A percentile compares a stretch with the other conserved stretches of the same genome.
phyloP scores from a whole-genome alignment of 2,113 vertebrate genomes.

The Chamaea fasciata region DNA sequence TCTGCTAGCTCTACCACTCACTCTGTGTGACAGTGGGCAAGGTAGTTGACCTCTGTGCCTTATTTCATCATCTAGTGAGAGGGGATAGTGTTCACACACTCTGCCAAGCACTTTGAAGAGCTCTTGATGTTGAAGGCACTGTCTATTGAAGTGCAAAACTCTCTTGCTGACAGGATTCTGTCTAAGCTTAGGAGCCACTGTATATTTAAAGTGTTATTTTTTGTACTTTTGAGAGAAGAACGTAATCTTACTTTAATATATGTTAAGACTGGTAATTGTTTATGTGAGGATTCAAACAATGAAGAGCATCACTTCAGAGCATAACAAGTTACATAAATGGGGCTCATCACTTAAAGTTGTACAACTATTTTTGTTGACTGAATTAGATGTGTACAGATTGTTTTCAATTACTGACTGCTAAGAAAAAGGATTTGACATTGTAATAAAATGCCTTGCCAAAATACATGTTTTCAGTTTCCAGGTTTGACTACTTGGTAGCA shows the following conservation, averaged over 20 bases:
- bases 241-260: neutral
- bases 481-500: neutral
- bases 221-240: constrained; percentile 6
- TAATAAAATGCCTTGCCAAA: constrained; percentile 13
- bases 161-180: neutral
- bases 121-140: neutral
- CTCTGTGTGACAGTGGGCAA: neutral
- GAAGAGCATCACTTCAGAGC: neutral
- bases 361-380: neutral
- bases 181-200: neutral
- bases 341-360: neutral
- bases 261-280: neutral
- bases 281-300: neutral
- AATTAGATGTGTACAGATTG: neutral
- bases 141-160: neutral
- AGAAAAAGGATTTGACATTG: neutral
- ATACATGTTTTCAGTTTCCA: neutral
- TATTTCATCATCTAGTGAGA: neutral
- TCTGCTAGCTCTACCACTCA: neutral
- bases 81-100: neutral
- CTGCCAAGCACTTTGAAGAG: constrained; percentile 40
- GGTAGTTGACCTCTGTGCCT: constrained; percentile 43
- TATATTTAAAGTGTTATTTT: constrained; percentile 41
- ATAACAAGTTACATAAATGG: neutral
- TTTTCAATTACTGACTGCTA: constrained; percentile 11